Conservation (phyloP, 2,888 invertebrate genomes). For the Heliconius sara region DNA sequence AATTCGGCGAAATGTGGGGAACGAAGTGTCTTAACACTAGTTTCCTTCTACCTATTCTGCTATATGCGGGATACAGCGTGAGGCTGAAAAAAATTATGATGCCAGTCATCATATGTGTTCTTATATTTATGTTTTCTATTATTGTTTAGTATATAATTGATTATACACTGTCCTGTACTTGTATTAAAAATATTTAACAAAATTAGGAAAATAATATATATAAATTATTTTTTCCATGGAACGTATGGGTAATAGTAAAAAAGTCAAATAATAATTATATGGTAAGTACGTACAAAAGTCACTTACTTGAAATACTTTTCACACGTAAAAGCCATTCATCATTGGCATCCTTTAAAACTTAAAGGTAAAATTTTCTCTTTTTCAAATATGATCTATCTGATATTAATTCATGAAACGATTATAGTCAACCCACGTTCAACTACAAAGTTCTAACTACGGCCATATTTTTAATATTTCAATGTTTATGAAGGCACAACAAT, state of each 20-base stretch:
- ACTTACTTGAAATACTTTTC: neutral
- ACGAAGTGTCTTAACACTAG: neutral
- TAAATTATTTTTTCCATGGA: too few relatives aligned
- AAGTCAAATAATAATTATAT: too few relatives aligned
- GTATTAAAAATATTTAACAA: too few relatives aligned
- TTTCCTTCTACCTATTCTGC: too few relatives aligned
- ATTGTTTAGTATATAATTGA: too few relatives aligned
- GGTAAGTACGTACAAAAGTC: neutral
- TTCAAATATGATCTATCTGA: conserved; percentile 13
- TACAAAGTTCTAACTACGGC: conserved; percentile 12
- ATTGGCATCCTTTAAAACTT: neutral
- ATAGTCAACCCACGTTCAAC: conserved; percentile 26
- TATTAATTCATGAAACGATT: conserved; percentile 27
- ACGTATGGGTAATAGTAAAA: too few relatives aligned
- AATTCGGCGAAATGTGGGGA: neutral
- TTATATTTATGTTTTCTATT: too few relatives aligned
- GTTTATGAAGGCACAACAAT: conserved; percentile 3
- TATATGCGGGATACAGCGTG: neutral
- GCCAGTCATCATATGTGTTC: too few relatives aligned
- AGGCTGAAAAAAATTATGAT: neutral
- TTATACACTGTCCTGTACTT: too few relatives aligned
- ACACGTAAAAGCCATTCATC: neutral
- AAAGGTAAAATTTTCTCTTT: conserved; percentile 11
- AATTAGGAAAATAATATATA: too few relatives aligned
- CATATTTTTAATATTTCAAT: conserved; percentile 23